These are phyloP conservation scores for Tauraco erythrolophus DNA, from an alignment of 2,113 vertebrate genomes.

Conservation along the genomic window DNA sequence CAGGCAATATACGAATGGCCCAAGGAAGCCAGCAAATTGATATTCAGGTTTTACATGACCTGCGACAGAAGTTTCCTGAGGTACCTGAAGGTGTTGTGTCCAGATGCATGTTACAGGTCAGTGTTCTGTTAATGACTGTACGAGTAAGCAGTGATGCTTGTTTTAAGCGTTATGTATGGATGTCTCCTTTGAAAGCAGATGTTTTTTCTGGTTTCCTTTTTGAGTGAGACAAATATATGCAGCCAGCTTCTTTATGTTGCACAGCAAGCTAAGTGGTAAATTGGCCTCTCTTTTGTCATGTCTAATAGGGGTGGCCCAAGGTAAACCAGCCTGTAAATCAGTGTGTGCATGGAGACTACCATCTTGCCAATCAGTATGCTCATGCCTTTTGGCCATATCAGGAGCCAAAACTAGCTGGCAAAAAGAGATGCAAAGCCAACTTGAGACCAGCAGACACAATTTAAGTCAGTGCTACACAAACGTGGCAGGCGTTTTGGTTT, in stretches of 20 bases:
- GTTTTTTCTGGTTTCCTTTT: neutral
- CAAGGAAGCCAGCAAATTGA: constrained; percentile 99
- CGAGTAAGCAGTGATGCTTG: neutral
- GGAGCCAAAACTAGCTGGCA: neutral
- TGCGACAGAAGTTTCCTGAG: constrained; percentile 98
- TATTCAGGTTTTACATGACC: constrained; percentile 99
- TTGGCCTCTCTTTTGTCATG: neutral
- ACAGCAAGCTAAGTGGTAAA: neutral
- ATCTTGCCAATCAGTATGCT: neutral
- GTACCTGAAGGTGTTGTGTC: constrained; percentile 98
- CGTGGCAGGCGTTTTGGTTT: neutral
- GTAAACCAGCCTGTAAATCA: neutral
- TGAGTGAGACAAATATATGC: neutral
- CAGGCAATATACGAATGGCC: constrained; percentile 98
- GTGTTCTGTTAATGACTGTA: constrained; percentile 58
- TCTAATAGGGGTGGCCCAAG: neutral
- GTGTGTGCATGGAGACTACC: neutral
- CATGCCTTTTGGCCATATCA: neutral
- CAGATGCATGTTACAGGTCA: constrained; percentile 97
- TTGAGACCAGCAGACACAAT: neutral
- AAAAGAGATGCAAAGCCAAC: constrained; percentile 13
- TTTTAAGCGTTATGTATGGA: neutral
- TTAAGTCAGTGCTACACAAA: neutral
- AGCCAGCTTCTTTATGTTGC: neutral
- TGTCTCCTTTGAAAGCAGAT: neutral